Evolutionary conservation across 92 coral and sea anemone species (phyloP), one percentile per base, ranked within the genome.

Genomic region (Zoanthus sociatus): DNA sequence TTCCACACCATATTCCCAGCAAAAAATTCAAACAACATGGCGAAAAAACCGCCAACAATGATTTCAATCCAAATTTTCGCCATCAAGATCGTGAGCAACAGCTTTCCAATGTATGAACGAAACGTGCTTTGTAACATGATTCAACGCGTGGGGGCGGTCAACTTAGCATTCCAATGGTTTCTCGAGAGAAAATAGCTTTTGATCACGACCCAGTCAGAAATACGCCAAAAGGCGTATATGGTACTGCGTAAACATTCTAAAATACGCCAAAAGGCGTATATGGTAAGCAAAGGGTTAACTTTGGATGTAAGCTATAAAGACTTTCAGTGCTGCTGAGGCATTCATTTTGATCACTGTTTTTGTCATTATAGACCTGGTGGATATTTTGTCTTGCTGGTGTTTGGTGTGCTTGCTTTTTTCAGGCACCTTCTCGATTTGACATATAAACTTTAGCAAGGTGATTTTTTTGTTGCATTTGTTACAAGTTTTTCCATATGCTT

Each of bases 381-480:
- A n/a, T n/a, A n/a, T n/a, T n/a, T n/a, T n/a, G n/a, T n/a, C n/a
- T n/a, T n/a, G n/a, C n/a, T n/a, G n/a, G n/a, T n/a, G n/a, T n/a
- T n/a, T n/a, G 51, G 63, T 56, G 63, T 56, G 63, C 17, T 56
- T 56, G 63, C 63, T 56, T 56, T 56, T 56, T 56, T 56, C 51
- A 5, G 2, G 63, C 63, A 5, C 17, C 63, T 56, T 56, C 63
- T 2, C 67, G 46, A 6, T 47, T 13, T 76, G 90, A 78, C 37
- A 18, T 77, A 55, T 84, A 90, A 16, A 90, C 93, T 51, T 66
- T 90, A 0, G 90, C 89, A 14, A 86, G 71, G 31, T 79, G 87
- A 45, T 90, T 90, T 58, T n/a, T n/a, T 68, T 84, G n/a, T n/a
- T n/a, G n/a, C n/a, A n/a, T n/a, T n/a, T n/a, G n/a, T n/a, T n/a